A percentile compares a stretch with the other conserved stretches of the same genome.
Conservation (phyloP, 2,113 vertebrate genomes). For the Alces alces region DNA sequence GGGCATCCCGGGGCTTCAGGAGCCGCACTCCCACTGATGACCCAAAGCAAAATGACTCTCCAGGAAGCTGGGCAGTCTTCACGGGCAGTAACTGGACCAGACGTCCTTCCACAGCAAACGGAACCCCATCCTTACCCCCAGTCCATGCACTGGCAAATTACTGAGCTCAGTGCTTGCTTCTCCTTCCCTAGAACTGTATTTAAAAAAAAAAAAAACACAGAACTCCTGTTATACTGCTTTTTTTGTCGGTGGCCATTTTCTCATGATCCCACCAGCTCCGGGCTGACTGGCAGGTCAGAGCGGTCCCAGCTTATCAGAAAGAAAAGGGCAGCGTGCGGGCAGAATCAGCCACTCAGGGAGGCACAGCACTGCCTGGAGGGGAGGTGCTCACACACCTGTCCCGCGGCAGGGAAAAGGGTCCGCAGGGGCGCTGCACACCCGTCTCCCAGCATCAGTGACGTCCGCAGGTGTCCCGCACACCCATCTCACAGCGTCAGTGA, state of each 20-base stretch:
- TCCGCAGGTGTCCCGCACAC: background rate
- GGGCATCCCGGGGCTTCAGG: background rate
- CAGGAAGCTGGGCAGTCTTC: background rate
- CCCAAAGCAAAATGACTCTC: background rate
- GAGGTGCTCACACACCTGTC: background rate
- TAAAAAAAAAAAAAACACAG: background rate
- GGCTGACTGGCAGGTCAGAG: background rate
- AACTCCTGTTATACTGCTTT: background rate
- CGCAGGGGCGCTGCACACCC: background rate
- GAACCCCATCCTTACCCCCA: background rate
- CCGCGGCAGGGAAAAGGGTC: background rate
- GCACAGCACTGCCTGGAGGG: no score
- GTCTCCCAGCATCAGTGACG: rapidly evolving
- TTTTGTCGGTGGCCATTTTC: background rate
- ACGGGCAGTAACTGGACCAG: background rate
- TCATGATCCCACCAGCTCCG: background rate
- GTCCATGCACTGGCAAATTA: background rate
- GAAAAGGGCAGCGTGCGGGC: background rate
- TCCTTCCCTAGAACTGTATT: background rate
- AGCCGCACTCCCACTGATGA: background rate
- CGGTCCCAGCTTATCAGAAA: background rate
- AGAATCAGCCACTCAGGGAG: rapidly evolving
- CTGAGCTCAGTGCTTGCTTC: background rate
- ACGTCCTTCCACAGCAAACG: background rate
- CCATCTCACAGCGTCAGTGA: background rate